phyloP scores from a whole-genome alignment of 2,888 invertebrate genomes.

The Stenodema calcarata region DNA sequence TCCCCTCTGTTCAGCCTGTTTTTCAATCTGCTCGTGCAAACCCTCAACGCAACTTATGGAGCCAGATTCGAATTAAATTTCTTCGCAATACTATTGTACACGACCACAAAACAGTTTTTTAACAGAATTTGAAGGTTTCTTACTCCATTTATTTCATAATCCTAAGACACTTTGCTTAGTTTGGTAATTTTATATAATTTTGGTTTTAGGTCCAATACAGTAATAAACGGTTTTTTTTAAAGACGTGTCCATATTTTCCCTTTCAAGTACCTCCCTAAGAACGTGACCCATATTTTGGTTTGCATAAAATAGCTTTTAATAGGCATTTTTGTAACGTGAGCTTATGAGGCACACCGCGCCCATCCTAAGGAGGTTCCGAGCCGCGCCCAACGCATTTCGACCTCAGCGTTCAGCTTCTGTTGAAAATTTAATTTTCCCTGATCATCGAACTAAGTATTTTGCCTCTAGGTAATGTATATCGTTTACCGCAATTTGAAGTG shows the following conservation, averaged over 20 bases:
- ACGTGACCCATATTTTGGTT: background rate
- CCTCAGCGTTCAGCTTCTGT: no score
- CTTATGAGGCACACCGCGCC: background rate
- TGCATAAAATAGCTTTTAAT: background rate
- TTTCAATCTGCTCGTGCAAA: background rate
- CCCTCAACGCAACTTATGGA: slow-evolving; percentile 1
- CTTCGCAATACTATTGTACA: background rate
- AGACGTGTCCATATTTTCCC: background rate
- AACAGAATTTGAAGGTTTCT: background rate
- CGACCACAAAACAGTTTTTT: background rate
- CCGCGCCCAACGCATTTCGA: background rate
- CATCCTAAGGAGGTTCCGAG: background rate
- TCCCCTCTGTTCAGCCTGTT: slow-evolving; percentile 20
- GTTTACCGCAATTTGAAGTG: no score
- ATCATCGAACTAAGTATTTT: no score
- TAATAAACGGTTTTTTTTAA: background rate
- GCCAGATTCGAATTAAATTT: background rate
- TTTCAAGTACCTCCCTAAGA: background rate
- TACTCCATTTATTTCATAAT: background rate
- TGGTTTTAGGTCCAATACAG: background rate
- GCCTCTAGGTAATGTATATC: no score
- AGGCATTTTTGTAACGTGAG: background rate
- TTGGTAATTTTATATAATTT: background rate
- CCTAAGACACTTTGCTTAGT: background rate
- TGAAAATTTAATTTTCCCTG: no score